Base-by-base conservation (phyloP, 2,113 vertebrate genomes). In the Nycticryphes semicollaris region DNA sequence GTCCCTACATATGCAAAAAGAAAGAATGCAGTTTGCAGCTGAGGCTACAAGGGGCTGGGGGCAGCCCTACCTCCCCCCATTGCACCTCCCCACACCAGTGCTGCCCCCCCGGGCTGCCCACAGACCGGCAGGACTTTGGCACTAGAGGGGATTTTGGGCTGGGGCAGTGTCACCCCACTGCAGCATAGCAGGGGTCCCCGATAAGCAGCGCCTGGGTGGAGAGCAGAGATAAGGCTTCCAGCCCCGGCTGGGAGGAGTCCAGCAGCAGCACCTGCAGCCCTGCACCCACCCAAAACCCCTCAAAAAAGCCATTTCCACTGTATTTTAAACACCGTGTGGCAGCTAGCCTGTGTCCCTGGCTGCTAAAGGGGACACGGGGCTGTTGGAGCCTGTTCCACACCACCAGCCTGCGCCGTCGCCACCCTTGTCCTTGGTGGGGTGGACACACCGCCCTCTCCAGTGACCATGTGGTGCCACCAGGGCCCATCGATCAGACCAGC, bases 31-130 rank as follows among this genome's bases (percentile, higher is more conserved):
- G 24, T 41, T 16, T 45, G 35, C 45, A 50, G 69, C 23, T 22
- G 50, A 4, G 3, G 31, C 20, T 41, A 20, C 60, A 45, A 33
- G 7, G 27, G 25, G 51, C 15, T 17, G 15, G 51, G 56, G 19
- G 0, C 66, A 75, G 59, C n/a, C 19, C 45, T 41, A 48, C 21
- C 9, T 10, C 7, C 4, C 9, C 25, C 25, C 15, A 0, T 0
- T 1, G 12, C 28, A 41, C 24, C 45, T 33, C 25, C 43, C 7
- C 39, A 21, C n/a, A 16, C 25, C 35, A 5, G 12, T 0, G 0
- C 48, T 56, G 35, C 45, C 39, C n/a, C 50, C 35, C 1, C 2
- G 0, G 30, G 12, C 35, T 1, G n/a, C 22, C 23, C 4, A 2
- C 0, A 10, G 64, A 12, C 4, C 4, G 31, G 23, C 78, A 47